Conservation (phyloP, 2,797 vertebrate genomes). For the Molossus molossus region DNA sequence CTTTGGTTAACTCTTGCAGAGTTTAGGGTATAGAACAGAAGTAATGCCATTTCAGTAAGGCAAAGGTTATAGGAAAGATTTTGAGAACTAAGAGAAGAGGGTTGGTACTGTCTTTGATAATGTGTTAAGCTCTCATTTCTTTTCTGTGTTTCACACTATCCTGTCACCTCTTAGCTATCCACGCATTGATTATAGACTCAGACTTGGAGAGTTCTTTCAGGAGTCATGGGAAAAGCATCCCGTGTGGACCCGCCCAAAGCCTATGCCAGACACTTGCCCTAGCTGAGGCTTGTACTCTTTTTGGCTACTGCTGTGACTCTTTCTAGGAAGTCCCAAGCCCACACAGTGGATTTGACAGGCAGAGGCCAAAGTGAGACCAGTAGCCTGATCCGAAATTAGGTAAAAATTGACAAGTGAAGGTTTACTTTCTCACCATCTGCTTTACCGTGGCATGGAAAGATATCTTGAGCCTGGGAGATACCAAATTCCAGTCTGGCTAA, state of each 20-base stretch:
- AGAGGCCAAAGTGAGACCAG: neutral
- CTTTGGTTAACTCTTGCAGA: conserved; percentile 21
- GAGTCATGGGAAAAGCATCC: conserved; percentile 49
- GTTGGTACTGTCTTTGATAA: neutral
- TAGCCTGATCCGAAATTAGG: neutral
- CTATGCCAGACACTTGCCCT: neutral
- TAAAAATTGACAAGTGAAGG: conserved; percentile 33
- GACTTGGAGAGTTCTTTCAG: neutral
- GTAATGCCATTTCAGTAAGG: neutral
- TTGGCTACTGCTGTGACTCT: neutral
- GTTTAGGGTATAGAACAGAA: neutral
- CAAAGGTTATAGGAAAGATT: neutral
- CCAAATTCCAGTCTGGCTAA: neutral
- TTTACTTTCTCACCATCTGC: neutral
- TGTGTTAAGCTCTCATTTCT: neutral
- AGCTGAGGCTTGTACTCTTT: neutral
- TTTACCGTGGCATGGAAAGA: neutral
- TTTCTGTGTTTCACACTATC: neutral
- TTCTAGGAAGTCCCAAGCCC: conserved; percentile 55
- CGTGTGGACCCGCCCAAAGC: neutral
- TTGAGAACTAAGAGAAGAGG: neutral
- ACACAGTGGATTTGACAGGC: neutral
- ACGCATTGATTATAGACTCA: conserved; percentile 37
- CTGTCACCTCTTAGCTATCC: neutral
- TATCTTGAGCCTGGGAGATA: neutral